Percentiles rank a stretch among this genome's conserved stretches.
Evolutionary conservation across 2,888 invertebrate species (phyloP).

Genomic region (Aplocera efformata): DNA sequence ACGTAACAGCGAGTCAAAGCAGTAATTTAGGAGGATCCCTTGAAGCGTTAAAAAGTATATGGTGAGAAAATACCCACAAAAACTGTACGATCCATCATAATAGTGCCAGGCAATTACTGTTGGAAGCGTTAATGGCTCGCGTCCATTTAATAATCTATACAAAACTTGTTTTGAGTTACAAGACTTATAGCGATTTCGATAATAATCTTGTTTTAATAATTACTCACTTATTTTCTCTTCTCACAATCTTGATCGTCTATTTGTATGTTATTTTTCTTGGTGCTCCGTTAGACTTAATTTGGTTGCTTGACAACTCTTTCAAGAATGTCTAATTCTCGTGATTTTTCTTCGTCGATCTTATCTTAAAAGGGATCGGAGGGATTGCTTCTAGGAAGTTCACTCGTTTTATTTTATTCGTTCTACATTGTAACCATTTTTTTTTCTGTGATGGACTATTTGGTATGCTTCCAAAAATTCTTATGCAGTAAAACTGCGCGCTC

Average conservation of each 20-base stretch:
- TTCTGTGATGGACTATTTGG: slow-evolving; percentile 32
- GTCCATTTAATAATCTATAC: slow-evolving; percentile 69
- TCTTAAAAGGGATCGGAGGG: slow-evolving; percentile 46
- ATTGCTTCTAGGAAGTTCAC: slow-evolving; percentile 40
- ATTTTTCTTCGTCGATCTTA: slow-evolving; percentile 62
- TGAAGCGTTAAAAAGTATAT: slow-evolving; percentile 59
- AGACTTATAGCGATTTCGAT: slow-evolving; percentile 73
- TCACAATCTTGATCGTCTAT: slow-evolving; percentile 72
- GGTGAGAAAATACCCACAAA: slow-evolving; percentile 69
- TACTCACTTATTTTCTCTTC: slow-evolving; percentile 69
- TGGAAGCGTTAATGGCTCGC: slow-evolving; percentile 75
- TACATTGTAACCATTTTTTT: slow-evolving; percentile 27
- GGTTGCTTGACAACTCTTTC: slow-evolving; percentile 69
- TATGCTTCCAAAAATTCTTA: slow-evolving; percentile 34
- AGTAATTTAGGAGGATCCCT: slow-evolving; percentile 59
- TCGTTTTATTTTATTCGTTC: slow-evolving; percentile 32
- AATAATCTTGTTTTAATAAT: slow-evolving; percentile 78
- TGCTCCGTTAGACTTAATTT: slow-evolving; percentile 59
- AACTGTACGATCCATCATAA: slow-evolving; percentile 76
- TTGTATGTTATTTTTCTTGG: slow-evolving; percentile 71
- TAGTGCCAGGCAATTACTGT: slow-evolving; percentile 74
- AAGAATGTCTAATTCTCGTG: slow-evolving; percentile 63
- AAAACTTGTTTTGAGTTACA: slow-evolving; percentile 69
- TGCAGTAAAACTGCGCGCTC: slow-evolving; percentile 24
- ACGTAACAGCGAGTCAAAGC: slow-evolving; percentile 42